A percentile compares a stretch with the other conserved stretches of the same genome.
These are phyloP conservation scores for Planiliza haematocheilus DNA, from an alignment of 2,113 vertebrate species.

Conservation along the genomic window DNA sequence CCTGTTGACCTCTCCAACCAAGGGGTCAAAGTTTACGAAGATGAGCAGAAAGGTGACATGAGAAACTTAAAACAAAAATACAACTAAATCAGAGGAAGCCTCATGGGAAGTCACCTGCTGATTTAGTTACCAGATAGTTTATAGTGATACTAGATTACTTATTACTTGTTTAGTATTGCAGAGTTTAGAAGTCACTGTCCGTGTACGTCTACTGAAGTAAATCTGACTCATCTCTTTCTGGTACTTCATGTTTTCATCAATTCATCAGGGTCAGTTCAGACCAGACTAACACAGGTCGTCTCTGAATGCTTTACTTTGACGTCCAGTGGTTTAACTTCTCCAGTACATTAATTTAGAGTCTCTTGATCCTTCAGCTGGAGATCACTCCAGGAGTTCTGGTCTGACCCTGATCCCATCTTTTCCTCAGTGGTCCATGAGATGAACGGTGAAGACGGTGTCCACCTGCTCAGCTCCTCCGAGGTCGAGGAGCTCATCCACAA, in stretches of 20 bases:
- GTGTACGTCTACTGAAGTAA: slow-evolving; percentile 35
- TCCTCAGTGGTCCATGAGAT: slow-evolving; percentile 92
- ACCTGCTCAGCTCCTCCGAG: slow-evolving; percentile 90
- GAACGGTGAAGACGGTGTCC: slow-evolving; percentile 85
- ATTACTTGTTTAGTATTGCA: too few species aligned
- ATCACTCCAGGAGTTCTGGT: neutral
- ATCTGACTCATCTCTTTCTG: neutral
- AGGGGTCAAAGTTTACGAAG: slow-evolving; percentile 98
- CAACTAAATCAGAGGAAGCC: neutral
- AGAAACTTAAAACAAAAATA: neutral
- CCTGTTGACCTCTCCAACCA: slow-evolving; percentile 88
- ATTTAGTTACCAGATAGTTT: too few species aligned
- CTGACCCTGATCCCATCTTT: slow-evolving; percentile 35
- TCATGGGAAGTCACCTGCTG: slow-evolving; percentile 18
- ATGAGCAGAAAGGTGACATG: slow-evolving; percentile 92
- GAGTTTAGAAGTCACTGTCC: neutral
- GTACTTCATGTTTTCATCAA: neutral
- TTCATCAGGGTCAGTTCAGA: neutral
- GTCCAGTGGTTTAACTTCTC: too few species aligned
- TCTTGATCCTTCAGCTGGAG: slow-evolving; percentile 27
- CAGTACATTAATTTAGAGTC: too few species aligned
- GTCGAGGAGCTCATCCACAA: slow-evolving; percentile 96
- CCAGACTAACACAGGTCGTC: slow-evolving; percentile 3
- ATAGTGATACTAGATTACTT: too few species aligned
- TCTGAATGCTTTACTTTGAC: neutral